Evolutionary conservation across 2,113 vertebrate genomes (phyloP).

Genomic region (Pelobates fuscus): DNA sequence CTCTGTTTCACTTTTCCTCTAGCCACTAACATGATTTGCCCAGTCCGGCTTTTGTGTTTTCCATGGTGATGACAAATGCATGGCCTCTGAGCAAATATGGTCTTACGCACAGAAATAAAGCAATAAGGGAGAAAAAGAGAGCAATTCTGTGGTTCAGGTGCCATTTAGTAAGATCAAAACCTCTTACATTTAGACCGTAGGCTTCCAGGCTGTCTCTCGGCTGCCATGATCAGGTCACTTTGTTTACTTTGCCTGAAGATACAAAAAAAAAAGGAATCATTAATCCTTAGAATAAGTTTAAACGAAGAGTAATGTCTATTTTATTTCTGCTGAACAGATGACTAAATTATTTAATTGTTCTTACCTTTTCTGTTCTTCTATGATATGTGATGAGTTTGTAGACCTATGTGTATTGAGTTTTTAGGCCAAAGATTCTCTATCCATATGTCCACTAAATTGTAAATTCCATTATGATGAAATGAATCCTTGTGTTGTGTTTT

Average conservation of each 20-base stretch:
- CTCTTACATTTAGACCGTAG: not conserved
- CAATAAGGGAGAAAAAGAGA: not conserved
- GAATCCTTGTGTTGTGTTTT: no score
- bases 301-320: no score
- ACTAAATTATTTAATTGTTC: no score
- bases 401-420: no score
- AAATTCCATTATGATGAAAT: no score
- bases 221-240: not conserved
- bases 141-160: not conserved
- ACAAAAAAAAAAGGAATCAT: not conserved
- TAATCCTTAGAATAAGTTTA: not conserved
- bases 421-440: no score
- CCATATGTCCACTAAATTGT: no score
- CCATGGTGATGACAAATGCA: conserved; percentile 19
- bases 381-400: no score
- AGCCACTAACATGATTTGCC: conserved; percentile 29
- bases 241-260: not conserved
- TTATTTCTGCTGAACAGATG: no score
- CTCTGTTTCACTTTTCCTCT: conserved; percentile 17
- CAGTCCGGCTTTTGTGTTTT: conserved; percentile 26
- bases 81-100: conserved; percentile 3
- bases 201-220: not conserved
- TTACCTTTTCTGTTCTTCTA: no score
- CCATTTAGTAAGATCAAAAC: no score
- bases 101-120: not conserved